Evolutionary conservation across 2,797 vertebrate genomes (phyloP).

Genomic region (Lutjanus argentimaculatus): DNA sequence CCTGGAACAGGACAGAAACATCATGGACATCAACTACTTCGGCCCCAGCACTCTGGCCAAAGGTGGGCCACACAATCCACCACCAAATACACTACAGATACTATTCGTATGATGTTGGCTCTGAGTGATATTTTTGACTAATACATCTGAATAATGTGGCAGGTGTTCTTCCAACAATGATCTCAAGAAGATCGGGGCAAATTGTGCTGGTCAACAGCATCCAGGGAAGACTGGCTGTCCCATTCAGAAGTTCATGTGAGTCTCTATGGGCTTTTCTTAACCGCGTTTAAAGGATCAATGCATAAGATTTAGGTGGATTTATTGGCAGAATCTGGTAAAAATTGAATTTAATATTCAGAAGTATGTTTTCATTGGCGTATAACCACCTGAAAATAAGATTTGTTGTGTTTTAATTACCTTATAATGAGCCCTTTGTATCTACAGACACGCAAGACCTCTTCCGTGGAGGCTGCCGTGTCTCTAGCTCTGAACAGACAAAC

Average conservation of each 20-base stretch:
- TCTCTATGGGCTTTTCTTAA: conserved; percentile 36
- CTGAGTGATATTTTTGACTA: background rate
- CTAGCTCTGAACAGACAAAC: too few species aligned
- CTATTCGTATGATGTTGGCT: background rate
- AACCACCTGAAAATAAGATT: too few species aligned
- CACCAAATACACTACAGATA: background rate
- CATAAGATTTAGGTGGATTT: too few species aligned
- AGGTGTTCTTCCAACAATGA: conserved; percentile 96
- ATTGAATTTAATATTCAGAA: too few species aligned
- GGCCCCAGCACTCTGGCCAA: conserved; percentile 94
- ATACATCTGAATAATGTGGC: conserved; percentile 35
- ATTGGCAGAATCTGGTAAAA: too few species aligned
- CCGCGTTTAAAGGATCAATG: background rate
- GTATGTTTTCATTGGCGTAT: too few species aligned
- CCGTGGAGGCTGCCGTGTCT: too few species aligned
- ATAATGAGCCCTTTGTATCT: too few species aligned
- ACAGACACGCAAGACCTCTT: too few species aligned
- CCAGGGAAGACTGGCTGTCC: conserved; percentile 93
- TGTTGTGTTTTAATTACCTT: too few species aligned
- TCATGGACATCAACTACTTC: conserved; percentile 98
- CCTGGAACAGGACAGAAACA: conserved; percentile 93
- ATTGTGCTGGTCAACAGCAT: conserved; percentile 94
- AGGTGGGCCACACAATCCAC: conserved; percentile 80
- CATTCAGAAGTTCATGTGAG: conserved; percentile 97
- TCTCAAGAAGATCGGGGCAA: conserved; percentile 93